These are phyloP conservation scores for Tipula vernalis DNA, from an alignment of 2,888 invertebrate genomes.

Conservation along the genomic window DNA sequence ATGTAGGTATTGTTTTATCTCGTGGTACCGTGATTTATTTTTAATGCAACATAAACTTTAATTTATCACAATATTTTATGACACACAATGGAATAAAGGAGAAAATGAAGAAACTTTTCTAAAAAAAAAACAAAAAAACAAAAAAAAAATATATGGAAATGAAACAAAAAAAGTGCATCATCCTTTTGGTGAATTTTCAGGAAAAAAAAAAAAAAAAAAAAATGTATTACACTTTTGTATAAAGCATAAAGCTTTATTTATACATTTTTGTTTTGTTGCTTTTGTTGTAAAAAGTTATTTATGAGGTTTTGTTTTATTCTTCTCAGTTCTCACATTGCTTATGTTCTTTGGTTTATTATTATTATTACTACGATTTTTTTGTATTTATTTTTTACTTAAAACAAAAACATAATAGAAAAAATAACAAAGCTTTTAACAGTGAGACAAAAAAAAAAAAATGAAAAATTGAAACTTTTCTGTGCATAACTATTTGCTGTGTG, in stretches of 20 bases:
- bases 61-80: neutral
- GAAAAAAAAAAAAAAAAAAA: neutral
- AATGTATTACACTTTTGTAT: neutral
- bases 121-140: neutral
- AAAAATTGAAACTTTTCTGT: neutral
- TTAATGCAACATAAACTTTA: neutral
- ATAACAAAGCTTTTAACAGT: constrained; percentile 4
- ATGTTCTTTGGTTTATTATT: neutral
- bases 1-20: neutral
- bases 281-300: neutral
- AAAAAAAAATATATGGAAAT: neutral
- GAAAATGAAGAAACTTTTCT: neutral
- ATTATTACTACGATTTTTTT: neutral
- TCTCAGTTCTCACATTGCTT: neutral
- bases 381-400: neutral
- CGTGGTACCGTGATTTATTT: neutral
- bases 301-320: neutral
- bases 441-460: neutral
- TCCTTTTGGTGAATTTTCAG: neutral
- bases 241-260: neutral
- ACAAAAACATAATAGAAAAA: neutral
- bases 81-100: neutral
- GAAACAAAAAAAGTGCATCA: neutral
- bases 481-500: neutral
- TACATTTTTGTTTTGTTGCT: neutral